Conservation (phyloP, 2,888 invertebrate genomes). For the Tachina grossa region DNA sequence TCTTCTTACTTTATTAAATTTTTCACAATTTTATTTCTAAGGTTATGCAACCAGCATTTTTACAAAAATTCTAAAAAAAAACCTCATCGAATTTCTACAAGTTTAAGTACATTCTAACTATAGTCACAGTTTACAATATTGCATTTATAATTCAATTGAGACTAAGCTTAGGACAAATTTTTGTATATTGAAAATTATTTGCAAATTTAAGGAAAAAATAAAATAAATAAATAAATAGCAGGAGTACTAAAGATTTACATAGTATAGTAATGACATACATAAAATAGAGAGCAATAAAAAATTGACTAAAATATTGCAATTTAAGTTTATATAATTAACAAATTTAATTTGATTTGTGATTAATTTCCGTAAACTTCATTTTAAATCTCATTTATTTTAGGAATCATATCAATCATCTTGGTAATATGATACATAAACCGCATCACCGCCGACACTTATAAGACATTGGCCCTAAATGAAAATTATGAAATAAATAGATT, state of each 20-base stretch:
- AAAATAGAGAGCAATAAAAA: slow-evolving; percentile 65
- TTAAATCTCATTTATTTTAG: slow-evolving; percentile 21
- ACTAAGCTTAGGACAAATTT: slow-evolving; percentile 31
- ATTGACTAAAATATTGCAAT: slow-evolving; percentile 65
- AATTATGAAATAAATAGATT: slow-evolving; percentile 23
- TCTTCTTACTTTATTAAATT: slow-evolving; percentile 35
- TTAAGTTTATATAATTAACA: slow-evolving; percentile 71
- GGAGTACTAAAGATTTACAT: not conserved
- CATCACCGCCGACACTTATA: slow-evolving; percentile 97
- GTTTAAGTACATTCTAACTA: slow-evolving; percentile 63
- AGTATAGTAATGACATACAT: slow-evolving; percentile 39
- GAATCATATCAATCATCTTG: slow-evolving; percentile 83
- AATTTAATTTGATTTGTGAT: slow-evolving; percentile 77
- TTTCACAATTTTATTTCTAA: slow-evolving; percentile 41
- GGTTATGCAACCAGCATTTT: slow-evolving; percentile 46
- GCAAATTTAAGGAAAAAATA: slow-evolving; percentile 14
- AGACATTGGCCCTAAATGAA: slow-evolving; percentile 94
- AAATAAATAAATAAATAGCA: slow-evolving; percentile 40
- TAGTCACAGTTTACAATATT: slow-evolving; percentile 66
- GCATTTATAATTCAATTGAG: slow-evolving; percentile 41
- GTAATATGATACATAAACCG: slow-evolving; percentile 91
- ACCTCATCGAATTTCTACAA: slow-evolving; percentile 33
- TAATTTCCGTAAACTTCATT: slow-evolving; percentile 31
- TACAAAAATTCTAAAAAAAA: slow-evolving; percentile 59
- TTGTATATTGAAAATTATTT: slow-evolving; percentile 26